These are phyloP conservation scores for Bellardia bayeri DNA, from an alignment of 2,888 invertebrate species.

Conservation along the genomic window DNA sequence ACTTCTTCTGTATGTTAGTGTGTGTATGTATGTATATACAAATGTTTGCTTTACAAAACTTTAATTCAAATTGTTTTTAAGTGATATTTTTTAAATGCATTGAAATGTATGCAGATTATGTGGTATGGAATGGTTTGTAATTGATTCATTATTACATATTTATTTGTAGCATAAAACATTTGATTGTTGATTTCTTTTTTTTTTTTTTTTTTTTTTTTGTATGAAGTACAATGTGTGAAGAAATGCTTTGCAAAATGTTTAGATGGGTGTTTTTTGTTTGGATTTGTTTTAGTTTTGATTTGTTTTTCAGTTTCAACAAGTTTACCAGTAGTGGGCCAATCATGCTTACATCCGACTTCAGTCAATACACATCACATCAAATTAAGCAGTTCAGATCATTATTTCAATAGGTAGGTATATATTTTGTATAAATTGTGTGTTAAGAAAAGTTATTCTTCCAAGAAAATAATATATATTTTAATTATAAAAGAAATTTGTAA, in stretches of 20 bases:
- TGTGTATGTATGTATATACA: neutral
- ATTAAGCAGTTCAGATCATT: slow-evolving; percentile 61
- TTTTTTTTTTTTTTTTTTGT: neutral
- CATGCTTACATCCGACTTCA: slow-evolving; percentile 82
- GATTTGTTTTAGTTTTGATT: slow-evolving; percentile 58
- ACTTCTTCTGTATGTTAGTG: neutral
- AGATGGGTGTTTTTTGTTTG: slow-evolving; percentile 39
- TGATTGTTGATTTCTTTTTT: neutral
- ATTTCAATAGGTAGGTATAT: slow-evolving; percentile 53
- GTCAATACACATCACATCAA: slow-evolving; percentile 77
- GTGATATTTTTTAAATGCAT: slow-evolving; percentile 26
- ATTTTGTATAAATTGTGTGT: slow-evolving; percentile 63
- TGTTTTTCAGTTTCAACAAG: slow-evolving; percentile 71
- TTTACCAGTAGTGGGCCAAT: slow-evolving; percentile 84
- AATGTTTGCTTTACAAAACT: slow-evolving; percentile 4
- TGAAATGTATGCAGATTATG: slow-evolving; percentile 28
- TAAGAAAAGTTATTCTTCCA: slow-evolving; percentile 3
- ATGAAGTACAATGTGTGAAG: slow-evolving; percentile 38
- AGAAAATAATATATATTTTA: neutral
- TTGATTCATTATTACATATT: neutral
- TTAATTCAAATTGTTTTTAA: neutral
- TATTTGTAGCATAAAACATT: slow-evolving; percentile 43
- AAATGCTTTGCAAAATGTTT: slow-evolving; percentile 37
- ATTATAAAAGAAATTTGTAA: slow-evolving; percentile 24
- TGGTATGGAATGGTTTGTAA: neutral